Conservation (phyloP, 2,797 vertebrate species). For the Mus caroli region DNA sequence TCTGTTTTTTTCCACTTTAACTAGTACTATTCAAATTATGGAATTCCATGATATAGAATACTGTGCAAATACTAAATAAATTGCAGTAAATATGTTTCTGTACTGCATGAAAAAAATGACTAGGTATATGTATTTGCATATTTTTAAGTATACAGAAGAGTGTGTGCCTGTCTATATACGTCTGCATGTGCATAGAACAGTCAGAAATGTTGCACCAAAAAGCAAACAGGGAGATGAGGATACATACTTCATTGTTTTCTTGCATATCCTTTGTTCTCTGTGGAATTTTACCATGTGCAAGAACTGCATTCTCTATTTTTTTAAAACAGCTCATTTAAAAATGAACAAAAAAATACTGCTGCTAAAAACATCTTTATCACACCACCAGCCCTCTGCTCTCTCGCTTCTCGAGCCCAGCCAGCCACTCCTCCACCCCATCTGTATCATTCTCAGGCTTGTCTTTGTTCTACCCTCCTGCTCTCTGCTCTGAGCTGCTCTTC, state of each 20-base stretch:
- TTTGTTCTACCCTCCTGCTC: constrained; percentile 58
- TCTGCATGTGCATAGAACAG: background rate
- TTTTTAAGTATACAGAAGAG: constrained; percentile 42
- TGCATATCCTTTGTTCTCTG: constrained; percentile 62
- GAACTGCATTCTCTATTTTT: constrained; percentile 56
- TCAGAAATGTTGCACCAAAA: constrained; percentile 5
- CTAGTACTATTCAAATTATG: constrained; percentile 62
- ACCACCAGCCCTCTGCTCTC: constrained; percentile 58
- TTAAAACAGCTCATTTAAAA: constrained; percentile 68
- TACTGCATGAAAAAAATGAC: background rate
- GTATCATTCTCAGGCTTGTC: background rate
- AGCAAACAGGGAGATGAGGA: background rate
- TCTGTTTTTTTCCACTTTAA: constrained; percentile 51
- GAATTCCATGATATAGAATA: background rate
- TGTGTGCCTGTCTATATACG: background rate
- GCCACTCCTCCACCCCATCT: constrained; percentile 79
- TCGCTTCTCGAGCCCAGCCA: constrained; percentile 67
- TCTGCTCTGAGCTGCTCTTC: constrained; percentile 22
- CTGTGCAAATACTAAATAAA: constrained; percentile 23
- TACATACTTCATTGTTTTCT: constrained; percentile 27
- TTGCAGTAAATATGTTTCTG: constrained; percentile 20
- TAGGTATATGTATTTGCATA: constrained; percentile 36
- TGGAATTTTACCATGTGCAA: constrained; percentile 71
- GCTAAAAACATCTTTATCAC: constrained; percentile 71
- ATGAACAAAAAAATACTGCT: constrained; percentile 64